Conservation (phyloP, 2,113 vertebrate species). For the Neoarius graeffei region DNA sequence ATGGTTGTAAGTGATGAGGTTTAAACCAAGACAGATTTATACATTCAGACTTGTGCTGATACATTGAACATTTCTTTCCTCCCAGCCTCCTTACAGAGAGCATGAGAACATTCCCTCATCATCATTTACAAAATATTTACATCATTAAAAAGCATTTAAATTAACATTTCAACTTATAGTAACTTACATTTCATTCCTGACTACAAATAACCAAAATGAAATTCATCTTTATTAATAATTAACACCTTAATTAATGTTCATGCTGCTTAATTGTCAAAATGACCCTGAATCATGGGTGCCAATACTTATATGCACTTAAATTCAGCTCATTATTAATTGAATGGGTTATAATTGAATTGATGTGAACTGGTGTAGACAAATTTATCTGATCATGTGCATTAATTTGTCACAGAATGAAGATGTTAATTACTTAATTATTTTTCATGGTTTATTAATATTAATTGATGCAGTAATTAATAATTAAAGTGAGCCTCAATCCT, state of each 20-base stretch:
- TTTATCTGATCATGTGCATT: background rate
- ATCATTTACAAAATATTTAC: background rate
- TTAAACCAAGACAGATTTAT: conserved; percentile 30
- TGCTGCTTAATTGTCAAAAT: background rate
- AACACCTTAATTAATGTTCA: background rate
- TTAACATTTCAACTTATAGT: background rate
- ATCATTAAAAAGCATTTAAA: background rate
- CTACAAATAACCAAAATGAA: background rate
- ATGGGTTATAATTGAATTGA: background rate
- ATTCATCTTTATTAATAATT: background rate
- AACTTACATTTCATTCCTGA: background rate
- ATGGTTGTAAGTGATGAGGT: conserved; percentile 6
- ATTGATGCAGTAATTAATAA: background rate
- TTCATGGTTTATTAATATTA: background rate
- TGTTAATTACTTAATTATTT: background rate
- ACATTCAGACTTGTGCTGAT: conserved; percentile 39
- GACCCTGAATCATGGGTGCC: background rate
- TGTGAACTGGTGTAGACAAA: too few relatives aligned
- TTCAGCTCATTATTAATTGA: background rate
- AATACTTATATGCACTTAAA: background rate
- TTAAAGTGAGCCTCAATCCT: background rate
- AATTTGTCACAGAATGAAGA: background rate
- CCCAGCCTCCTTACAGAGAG: background rate
- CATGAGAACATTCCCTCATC: background rate
- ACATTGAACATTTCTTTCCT: background rate